Conservation (phyloP, 2,888 invertebrate species). For the Chironomus riparius region DNA sequence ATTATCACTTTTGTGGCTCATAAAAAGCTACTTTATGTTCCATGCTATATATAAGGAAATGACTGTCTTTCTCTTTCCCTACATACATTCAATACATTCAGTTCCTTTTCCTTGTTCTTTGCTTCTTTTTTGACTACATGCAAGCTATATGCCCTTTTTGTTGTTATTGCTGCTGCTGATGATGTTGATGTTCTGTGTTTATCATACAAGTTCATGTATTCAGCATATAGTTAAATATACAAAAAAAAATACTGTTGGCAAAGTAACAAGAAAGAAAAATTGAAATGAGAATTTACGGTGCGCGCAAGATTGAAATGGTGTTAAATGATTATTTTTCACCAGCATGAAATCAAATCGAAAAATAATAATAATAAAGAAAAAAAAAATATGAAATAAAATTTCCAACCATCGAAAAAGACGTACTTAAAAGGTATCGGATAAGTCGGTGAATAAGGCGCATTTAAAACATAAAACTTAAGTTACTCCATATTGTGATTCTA, state of each 20-base stretch:
- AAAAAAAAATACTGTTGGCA: background rate
- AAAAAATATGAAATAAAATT: background rate
- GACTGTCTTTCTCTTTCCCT: background rate
- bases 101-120: background rate
- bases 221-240: background rate
- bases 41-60: background rate
- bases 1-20: constrained; percentile 22
- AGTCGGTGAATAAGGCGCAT: background rate
- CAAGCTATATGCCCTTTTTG: too few species aligned
- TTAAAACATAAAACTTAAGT: too few species aligned
- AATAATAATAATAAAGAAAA: background rate
- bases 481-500: too few species aligned
- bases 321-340: constrained; percentile 4
- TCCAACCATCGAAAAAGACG: background rate
- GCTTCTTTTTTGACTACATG: too few species aligned
- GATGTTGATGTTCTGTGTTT: too few species aligned
- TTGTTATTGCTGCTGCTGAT: too few species aligned
- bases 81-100: background rate
- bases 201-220: background rate
- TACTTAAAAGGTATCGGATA: background rate
- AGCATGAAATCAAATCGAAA: constrained; percentile 2
- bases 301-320: constrained; percentile 3
- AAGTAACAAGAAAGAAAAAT: background rate
- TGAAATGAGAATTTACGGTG: background rate
- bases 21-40: constrained; percentile 14